These are phyloP conservation scores for Catostomus latipinnis DNA, from an alignment of 2,797 vertebrate genomes.

Conservation along the genomic window DNA sequence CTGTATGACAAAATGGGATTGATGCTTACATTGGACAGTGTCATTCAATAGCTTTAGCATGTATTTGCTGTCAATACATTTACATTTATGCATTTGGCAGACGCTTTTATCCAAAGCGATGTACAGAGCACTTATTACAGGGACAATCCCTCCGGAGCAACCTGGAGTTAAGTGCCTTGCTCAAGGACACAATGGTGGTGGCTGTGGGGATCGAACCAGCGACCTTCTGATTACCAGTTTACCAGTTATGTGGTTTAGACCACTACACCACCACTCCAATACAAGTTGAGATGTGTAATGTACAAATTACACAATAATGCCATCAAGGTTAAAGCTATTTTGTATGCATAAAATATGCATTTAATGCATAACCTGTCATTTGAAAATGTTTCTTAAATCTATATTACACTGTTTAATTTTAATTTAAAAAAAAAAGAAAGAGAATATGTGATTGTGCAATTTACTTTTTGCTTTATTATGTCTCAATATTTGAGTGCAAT, in stretches of 20 bases:
- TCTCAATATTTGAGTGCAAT: background rate
- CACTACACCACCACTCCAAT: too few species aligned
- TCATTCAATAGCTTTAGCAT: background rate
- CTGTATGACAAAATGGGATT: background rate
- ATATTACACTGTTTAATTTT: background rate
- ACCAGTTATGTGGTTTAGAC: too few species aligned
- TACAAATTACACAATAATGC: background rate
- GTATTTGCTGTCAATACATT: background rate
- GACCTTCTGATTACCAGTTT: too few species aligned
- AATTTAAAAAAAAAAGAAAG: background rate
- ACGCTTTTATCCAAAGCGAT: too few species aligned
- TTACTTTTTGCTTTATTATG: background rate
- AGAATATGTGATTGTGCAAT: background rate
- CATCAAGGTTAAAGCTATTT: constrained; percentile 4
- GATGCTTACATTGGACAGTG: background rate
- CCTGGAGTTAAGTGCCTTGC: too few species aligned
- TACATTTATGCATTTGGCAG: too few species aligned
- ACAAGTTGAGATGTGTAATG: background rate
- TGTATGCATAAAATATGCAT: constrained; percentile 15
- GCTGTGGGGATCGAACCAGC: too few species aligned
- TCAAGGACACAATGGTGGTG: too few species aligned
- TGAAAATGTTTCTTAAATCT: constrained; percentile 15
- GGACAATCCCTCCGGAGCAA: too few species aligned
- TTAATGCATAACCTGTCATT: constrained; percentile 21
- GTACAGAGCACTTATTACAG: too few species aligned